These are phyloP conservation scores for Anoplius nigerrimus DNA, from an alignment of 2,888 invertebrate species.

Conservation along the genomic window DNA sequence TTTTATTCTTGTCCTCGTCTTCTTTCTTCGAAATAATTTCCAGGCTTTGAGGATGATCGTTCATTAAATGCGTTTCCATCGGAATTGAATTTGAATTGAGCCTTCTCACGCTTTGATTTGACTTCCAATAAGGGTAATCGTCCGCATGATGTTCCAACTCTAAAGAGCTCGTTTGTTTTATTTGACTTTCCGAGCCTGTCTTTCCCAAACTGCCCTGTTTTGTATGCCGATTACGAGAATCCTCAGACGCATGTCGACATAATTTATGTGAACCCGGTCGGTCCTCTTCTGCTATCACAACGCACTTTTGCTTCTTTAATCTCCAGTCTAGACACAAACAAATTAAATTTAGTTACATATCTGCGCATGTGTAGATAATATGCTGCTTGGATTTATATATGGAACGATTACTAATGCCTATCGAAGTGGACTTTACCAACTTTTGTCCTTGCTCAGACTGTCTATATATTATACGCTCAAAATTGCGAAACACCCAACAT, in stretches of 20 bases:
- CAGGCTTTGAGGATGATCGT: conserved; percentile 71
- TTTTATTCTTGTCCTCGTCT: conserved; percentile 69
- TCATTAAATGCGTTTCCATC: conserved; percentile 66
- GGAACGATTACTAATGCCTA: too few relatives aligned
- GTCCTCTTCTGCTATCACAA: conserved; percentile 64
- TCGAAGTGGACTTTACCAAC: too few relatives aligned
- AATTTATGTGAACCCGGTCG: conserved; percentile 62
- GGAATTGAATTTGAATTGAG: conserved; percentile 68
- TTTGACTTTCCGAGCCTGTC: conserved; percentile 75
- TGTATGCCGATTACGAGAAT: conserved; percentile 66
- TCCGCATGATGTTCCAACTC: conserved; percentile 75
- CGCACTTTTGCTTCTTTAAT: conserved; percentile 63
- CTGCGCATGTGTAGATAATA: conserved; percentile 8
- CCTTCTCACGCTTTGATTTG: conserved; percentile 68
- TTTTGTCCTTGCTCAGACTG: too few relatives aligned
- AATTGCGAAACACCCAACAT: too few relatives aligned
- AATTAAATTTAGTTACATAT: conserved; percentile 10
- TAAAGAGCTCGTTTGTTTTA: conserved; percentile 78
- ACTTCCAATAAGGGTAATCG: conserved; percentile 71
- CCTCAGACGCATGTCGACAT: conserved; percentile 69
- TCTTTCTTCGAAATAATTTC: conserved; percentile 71
- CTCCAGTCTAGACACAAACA: conserved; percentile 56
- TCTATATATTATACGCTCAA: too few relatives aligned
- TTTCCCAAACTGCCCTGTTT: conserved; percentile 72
- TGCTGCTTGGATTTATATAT: too few relatives aligned